Base-by-base conservation (phyloP, 2,888 invertebrate species). In the Cremastobaeus sp. region DNA sequence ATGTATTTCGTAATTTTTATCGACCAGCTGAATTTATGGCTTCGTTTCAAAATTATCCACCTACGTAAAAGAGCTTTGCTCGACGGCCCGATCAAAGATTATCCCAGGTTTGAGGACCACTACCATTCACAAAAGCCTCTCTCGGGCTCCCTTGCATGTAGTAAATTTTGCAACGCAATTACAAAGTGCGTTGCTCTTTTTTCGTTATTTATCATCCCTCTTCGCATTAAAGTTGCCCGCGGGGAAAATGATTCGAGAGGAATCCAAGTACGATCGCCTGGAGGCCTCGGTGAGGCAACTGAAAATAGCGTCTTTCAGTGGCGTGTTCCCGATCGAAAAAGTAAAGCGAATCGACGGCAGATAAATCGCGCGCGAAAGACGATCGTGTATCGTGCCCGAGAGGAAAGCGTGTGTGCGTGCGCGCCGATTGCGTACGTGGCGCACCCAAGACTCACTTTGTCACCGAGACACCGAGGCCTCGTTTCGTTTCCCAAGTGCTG, bases 371-470 rank as follows among this genome's bases (percentile, higher is more conserved):
- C 55, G 39, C 25, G 48, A 66, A 66, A 57, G 66, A 59, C 57
- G 68, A 59, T 66, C 66, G 43, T 28, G 64, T 41, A 41, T 52
- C 64, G 52, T n/a, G 20, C 37, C 32, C 20, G 37, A 35, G 50
- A 54, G 71, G 21, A 14, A 21, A 20, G 43, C 39, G 43, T 30
- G 60, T 57, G 62, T 47, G 50, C 48, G 69, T 28, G 62, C 59
- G 52, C 32, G 54, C 52, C 52, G 70, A 75, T 72, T 75, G 78
- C 74, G 70, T 71, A 66, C 66, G 76, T 72, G 80, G 80, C 82
- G 80, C 83, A 81, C 81, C 81, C 83, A 82, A 84, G 81, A 80
- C 79, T 84, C 81, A 77, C 82, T 82, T 80, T 84, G 84, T 84
- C 84, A 84, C 79, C 81, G 78, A 81, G 83, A 78, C 84, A 84